Base-by-base conservation (phyloP, 2,888 invertebrate genomes). In the Mythimna albipuncta region DNA sequence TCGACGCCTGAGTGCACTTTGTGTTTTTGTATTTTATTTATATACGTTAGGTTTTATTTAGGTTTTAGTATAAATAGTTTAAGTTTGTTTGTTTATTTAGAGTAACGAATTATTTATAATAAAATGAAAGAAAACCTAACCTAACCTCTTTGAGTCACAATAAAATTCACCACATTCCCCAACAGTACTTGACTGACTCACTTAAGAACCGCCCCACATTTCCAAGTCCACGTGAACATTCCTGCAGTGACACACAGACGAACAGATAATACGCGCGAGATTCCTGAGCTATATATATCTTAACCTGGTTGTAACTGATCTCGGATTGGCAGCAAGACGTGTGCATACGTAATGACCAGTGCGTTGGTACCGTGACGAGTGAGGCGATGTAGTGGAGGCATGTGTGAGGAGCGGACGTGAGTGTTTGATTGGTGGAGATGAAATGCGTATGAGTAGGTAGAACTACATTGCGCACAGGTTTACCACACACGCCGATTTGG, bases 281-380 rank as follows among this genome's bases (percentile, higher is more conserved):
- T 88, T 86, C 87, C 86, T 58, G 52, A 38, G 72, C 85, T 91
- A 91, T 89, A 87, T 88, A 85, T 91, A 91, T 84, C 67, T 50
- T 81, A 86, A 85, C 79, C 81, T 79, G 87, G 77, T 82, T 82
- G 84, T 83, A 76, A 72, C 78, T 73, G 68, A 70, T 72, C 73
- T 59, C 67, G 71, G 87, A 88, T 86, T 85, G 88, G 84, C 86
- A 84, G 87, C 87, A 86, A 87, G 87, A 85, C 84, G 83, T 77
- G 79, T 75, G 67, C 82, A 26, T 54, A 83, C 81, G 81, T 81
- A 83, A 82, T 66, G 59, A 19, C 7, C 44, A 50, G 58, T 81
- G 81, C 75, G 69, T 63, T 59, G 58, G 73, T 61, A 54, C 57
- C 26, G 70, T 77, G 83, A 81, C 75, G 81, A 80, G 44, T 58